Percentiles rank a stretch among this genome's conserved stretches.
Conservation (phyloP, 1,140 invertebrate species). For the Diachasma alloeum region DNA sequence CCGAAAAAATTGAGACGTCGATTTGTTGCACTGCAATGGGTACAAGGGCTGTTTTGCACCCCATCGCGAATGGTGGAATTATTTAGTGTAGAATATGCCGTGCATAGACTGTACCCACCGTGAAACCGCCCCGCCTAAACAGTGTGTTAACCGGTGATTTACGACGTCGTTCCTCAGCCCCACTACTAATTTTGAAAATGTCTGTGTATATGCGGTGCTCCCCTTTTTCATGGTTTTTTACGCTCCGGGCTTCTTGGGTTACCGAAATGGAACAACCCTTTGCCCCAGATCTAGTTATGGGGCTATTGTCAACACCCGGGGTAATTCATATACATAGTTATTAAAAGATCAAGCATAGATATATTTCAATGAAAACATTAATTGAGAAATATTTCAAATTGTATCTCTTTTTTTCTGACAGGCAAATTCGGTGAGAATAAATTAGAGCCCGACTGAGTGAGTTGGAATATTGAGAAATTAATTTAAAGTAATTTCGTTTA, state of each 20-base stretch:
- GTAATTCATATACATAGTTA: slow-evolving; percentile 46
- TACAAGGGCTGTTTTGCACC: slow-evolving; percentile 35
- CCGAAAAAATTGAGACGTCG: slow-evolving; percentile 41
- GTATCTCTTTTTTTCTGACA: too few relatives aligned
- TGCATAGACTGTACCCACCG: slow-evolving; percentile 63
- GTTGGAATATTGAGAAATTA: too few relatives aligned
- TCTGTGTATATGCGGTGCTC: background rate
- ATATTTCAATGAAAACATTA: background rate
- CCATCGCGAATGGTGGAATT: slow-evolving; percentile 58
- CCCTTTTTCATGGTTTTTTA: slow-evolving; percentile 12
- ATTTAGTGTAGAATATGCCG: slow-evolving; percentile 57
- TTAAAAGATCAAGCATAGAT: slow-evolving; percentile 29
- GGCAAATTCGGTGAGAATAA: too few relatives aligned
- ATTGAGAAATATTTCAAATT: too few relatives aligned
- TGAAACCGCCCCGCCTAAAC: slow-evolving; percentile 66
- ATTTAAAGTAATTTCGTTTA: too few relatives aligned
- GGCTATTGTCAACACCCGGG: slow-evolving; percentile 41
- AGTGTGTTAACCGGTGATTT: slow-evolving; percentile 65
- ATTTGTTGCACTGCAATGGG: slow-evolving; percentile 41
- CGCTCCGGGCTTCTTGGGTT: background rate
- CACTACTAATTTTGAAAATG: slow-evolving; percentile 10
- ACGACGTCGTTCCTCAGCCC: slow-evolving; percentile 45
- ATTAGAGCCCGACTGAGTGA: too few relatives aligned
- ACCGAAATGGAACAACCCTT: slow-evolving; percentile 42
- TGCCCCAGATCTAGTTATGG: slow-evolving; percentile 51